Evolutionary conservation across 2,113 vertebrate species (phyloP).

Genomic region (Synchiropus splendidus): DNA sequence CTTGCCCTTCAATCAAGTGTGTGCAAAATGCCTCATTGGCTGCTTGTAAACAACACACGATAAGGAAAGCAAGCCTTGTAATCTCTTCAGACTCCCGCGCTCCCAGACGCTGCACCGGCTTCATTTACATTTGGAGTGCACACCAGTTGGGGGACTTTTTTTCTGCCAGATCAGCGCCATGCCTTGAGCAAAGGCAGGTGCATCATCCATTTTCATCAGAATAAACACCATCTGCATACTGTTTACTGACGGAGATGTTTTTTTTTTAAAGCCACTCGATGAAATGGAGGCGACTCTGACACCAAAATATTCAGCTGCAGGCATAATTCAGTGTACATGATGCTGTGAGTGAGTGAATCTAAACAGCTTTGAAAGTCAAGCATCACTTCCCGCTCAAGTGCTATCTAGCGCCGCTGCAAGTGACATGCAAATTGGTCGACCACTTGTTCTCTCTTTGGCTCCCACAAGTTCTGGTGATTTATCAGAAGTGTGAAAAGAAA

Average conservation of each 20-base stretch:
- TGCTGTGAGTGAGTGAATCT: constrained; percentile 6
- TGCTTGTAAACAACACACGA: constrained; percentile 44
- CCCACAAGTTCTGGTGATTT: not conserved
- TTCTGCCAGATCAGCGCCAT: constrained; percentile 29
- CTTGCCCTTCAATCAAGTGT: constrained; percentile 27
- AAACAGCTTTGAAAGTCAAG: constrained; percentile 11
- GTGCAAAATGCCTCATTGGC: constrained; percentile 24
- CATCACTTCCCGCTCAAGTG: constrained; percentile 1
- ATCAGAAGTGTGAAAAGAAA: not conserved
- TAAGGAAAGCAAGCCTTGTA: constrained; percentile 36
- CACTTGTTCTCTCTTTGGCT: not conserved
- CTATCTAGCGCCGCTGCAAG: not conserved
- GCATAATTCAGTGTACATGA: not conserved
- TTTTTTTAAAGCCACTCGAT: constrained; percentile 11
- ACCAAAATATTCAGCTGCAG: too few relatives aligned
- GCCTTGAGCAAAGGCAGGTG: constrained; percentile 23
- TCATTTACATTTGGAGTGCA: constrained; percentile 32
- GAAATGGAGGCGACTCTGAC: too few relatives aligned
- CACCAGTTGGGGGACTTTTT: constrained; percentile 26
- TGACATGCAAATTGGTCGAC: not conserved
- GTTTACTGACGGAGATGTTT: constrained; percentile 19
- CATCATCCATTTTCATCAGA: constrained; percentile 20
- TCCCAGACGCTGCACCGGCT: constrained; percentile 11
- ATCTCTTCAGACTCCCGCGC: constrained; percentile 30
- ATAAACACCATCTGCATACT: constrained; percentile 19